A percentile compares a stretch with the other conserved stretches of the same genome.
These are phyloP conservation scores for Acanthurus tractus DNA, from an alignment of 2,797 vertebrate genomes.

Conservation along the genomic window DNA sequence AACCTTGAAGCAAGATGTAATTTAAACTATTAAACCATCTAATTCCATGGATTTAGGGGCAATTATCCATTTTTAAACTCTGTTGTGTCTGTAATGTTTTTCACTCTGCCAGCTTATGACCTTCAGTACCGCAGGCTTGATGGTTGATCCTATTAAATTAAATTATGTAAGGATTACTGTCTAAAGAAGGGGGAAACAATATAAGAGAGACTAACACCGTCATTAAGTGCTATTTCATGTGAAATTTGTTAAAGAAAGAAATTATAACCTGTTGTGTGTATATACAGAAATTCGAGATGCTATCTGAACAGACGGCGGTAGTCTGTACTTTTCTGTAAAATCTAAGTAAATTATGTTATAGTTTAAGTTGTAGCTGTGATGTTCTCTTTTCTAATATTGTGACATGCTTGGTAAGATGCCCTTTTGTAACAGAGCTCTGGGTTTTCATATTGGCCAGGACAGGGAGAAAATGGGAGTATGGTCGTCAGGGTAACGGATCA, in stretches of 20 bases:
- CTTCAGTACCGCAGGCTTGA: slow-evolving; percentile 11
- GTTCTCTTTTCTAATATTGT: slow-evolving; percentile 2
- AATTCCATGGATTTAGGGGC: slow-evolving; percentile 42
- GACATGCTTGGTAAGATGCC: slow-evolving; percentile 3
- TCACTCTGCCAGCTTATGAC: slow-evolving; percentile 19
- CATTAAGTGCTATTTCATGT: neutral
- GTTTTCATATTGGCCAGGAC: neutral
- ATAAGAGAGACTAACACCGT: neutral
- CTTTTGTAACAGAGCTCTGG: neutral
- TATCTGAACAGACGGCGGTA: neutral
- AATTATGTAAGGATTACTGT: slow-evolving; percentile 21
- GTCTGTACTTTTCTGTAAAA: neutral
- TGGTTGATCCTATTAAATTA: slow-evolving; percentile 46
- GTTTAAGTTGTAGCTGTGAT: neutral
- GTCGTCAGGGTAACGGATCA: slow-evolving; percentile 48
- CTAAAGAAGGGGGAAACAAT: slow-evolving; percentile 1
- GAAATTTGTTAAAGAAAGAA: neutral
- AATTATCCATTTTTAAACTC: slow-evolving; percentile 43
- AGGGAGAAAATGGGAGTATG: slow-evolving; percentile 4
- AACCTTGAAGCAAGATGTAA: slow-evolving; percentile 9
- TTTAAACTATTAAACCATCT: slow-evolving; percentile 41
- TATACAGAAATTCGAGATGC: neutral
- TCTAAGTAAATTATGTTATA: neutral
- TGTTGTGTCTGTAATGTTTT: slow-evolving; percentile 32
- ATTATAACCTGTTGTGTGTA: neutral